Base-by-base conservation (phyloP, 92 coral and sea anemone species). In the Epizoanthus illoricatus region DNA sequence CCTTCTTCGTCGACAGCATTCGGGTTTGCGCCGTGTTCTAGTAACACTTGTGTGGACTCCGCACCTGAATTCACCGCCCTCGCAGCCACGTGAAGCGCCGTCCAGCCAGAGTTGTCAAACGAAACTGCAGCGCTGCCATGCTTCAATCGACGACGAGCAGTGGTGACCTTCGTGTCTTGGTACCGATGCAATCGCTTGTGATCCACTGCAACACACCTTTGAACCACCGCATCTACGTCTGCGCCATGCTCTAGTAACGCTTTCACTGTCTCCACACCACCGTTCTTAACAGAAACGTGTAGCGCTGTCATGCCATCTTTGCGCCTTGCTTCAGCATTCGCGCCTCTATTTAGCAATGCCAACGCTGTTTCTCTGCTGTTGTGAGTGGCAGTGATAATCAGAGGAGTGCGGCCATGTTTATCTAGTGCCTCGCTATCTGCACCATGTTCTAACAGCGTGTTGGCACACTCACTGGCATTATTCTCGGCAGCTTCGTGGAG, bases 401-500 rank as follows among this genome's bases (percentile, higher is more conserved):
- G 80, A 39, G 80, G 80, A n/a, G 68, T 75, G 80, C 80, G 80
- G 54, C 80, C 60, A 7, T 57, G 33, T 24, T 36, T 75, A 54
- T 75, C 80, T 20, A 57, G 66, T n/a, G 80, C 24, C 61, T 75
- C 80, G 24, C 4, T 40, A 40, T 56, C 33, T 45, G 80, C 80
- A 17, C 80, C 80, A 45, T 75, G 41, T 21, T 75, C 67, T 15
- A 75, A 47, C 65, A 75, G 42, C 3, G 10, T 56, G 16, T 20
- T 16, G 13, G 80, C 80, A 5, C 80, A 75, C 64, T 75, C 80
- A 18, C 80, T 58, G 13, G 80, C 80, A 5, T 75, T 75, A 47
- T 75, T 75, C 80, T 75, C 80, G 0, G 80, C 80, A 3, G 80
- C 80, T 49, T 75, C 80, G 23, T 75, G 80, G 4, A 75, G 55